Conservation (phyloP, 2,113 vertebrate genomes). For the Dissostichus mawsoni region DNA sequence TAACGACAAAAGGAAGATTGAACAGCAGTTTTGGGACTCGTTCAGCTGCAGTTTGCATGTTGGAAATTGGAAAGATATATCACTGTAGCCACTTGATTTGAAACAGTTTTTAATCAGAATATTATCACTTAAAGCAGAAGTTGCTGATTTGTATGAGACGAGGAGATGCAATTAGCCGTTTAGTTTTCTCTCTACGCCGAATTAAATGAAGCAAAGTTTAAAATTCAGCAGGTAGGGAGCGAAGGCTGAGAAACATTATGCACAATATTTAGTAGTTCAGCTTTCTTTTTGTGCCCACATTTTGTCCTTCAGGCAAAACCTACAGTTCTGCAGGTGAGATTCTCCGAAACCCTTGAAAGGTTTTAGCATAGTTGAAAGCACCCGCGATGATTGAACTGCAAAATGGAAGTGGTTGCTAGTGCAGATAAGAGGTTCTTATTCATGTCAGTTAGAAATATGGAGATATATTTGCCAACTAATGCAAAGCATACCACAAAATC, state of each 20-base stretch:
- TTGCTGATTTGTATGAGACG: conserved; percentile 12
- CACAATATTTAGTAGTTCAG: not conserved
- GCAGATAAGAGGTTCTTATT: not conserved
- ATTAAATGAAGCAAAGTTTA: not conserved
- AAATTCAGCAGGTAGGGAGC: not conserved
- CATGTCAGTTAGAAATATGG: not conserved
- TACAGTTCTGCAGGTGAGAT: not conserved
- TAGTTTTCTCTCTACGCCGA: conserved; percentile 6
- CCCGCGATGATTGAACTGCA: not conserved
- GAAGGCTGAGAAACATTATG: not conserved
- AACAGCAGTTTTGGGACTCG: not conserved
- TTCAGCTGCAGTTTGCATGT: not conserved
- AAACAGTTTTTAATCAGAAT: conserved; percentile 53
- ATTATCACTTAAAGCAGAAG: conserved; percentile 37
- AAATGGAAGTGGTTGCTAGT: not conserved
- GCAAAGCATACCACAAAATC: not conserved
- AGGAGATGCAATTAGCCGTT: conserved; percentile 45
- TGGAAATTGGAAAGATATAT: conserved; percentile 4
- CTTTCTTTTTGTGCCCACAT: not conserved
- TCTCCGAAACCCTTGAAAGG: not conserved
- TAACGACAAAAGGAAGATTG: not conserved
- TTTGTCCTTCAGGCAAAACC: not conserved
- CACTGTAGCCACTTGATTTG: conserved; percentile 26
- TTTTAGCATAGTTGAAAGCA: not conserved
- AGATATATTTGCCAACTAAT: not conserved